Evolutionary conservation across 2,113 vertebrate species (phyloP), one percentile per base, ranked within the genome.

Genomic region (Petrocephalus microphthalmus): DNA sequence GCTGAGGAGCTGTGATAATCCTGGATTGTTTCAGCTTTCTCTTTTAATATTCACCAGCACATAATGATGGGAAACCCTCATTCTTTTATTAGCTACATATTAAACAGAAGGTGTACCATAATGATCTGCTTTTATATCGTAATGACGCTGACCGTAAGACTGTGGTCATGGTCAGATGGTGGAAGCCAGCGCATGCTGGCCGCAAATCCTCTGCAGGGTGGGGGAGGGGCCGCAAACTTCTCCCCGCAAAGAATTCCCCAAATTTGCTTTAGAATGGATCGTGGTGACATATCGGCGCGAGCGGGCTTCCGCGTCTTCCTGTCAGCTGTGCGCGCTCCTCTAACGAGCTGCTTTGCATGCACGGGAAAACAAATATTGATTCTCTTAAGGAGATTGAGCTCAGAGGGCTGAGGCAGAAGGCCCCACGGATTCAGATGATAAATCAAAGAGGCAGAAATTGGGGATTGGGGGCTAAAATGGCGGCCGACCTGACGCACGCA

Each of bases 341-440:
- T 88, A 88, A 88, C 57, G 78, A 54, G 53, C 74, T 84, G 87
- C 87, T 88, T 84, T 83, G 54, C 87, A 88, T 60, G 56, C 33
- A 7, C 37, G 20, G 52, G 78, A 60, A 88, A 84, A 88, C 87
- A 88, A 88, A 88, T 88, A 88, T 88, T 84, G 87, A 88, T 88
- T 57, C 74, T 83, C 78, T 88, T 83, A 47, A 64, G 53, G 54
- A 42, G 49, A 88, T 8, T 60, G 53, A 88, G 51, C 53, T n/a
- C 19, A 29, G 42, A n/a, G 87, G 78, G 20, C 57, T 60, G 20
- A n/a, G 52, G 87, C 20, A n/a, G 57, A 57, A 87, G n/a, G 51
- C 51, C 71, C 74, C 78, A 22, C 47, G 89, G 81, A 89, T 88
- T 87, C 89, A 57, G 91, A 88, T 86, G 90, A 93, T 91, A 91